These are phyloP conservation scores for Horisme vitalbata DNA, from an alignment of 2,888 invertebrate genomes.

Conservation along the genomic window DNA sequence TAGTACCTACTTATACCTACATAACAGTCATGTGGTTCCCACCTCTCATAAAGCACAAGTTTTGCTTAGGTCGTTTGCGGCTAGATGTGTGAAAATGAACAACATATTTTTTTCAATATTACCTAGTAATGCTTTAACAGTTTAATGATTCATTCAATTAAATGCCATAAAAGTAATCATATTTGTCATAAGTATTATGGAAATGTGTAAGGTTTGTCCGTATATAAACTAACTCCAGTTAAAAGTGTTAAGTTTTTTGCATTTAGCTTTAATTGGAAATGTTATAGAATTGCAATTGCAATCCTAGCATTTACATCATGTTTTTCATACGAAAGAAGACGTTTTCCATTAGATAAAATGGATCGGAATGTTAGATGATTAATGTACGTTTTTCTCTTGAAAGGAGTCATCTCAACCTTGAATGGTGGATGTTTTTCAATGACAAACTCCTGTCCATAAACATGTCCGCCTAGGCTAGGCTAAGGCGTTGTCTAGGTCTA, in stretches of 20 bases:
- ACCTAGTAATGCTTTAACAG: not conserved
- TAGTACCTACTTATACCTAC: too few relatives aligned
- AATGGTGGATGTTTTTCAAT: slow-evolving; percentile 41
- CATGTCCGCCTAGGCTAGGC: too few relatives aligned
- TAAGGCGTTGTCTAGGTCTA: too few relatives aligned
- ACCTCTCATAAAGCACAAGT: too few relatives aligned
- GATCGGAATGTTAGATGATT: slow-evolving; percentile 3
- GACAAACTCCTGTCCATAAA: too few relatives aligned
- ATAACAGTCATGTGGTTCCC: too few relatives aligned
- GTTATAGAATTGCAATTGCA: not conserved
- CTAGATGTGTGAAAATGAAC: too few relatives aligned
- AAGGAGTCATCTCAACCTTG: slow-evolving; percentile 32
- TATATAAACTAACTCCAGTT: not conserved
- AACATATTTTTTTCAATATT: too few relatives aligned
- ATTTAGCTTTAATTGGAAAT: not conserved
- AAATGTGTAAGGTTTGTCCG: not conserved
- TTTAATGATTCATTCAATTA: not conserved
- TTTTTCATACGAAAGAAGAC: slow-evolving; percentile 1
- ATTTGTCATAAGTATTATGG: not conserved
- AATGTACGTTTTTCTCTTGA: not conserved
- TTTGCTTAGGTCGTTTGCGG: too few relatives aligned
- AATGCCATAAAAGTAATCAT: not conserved
- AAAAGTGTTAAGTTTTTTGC: not conserved
- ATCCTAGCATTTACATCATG: slow-evolving; percentile 1
- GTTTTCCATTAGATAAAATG: slow-evolving; percentile 2